Conservation (phyloP, 2,888 invertebrate species). For the Anthoptus insignis region DNA sequence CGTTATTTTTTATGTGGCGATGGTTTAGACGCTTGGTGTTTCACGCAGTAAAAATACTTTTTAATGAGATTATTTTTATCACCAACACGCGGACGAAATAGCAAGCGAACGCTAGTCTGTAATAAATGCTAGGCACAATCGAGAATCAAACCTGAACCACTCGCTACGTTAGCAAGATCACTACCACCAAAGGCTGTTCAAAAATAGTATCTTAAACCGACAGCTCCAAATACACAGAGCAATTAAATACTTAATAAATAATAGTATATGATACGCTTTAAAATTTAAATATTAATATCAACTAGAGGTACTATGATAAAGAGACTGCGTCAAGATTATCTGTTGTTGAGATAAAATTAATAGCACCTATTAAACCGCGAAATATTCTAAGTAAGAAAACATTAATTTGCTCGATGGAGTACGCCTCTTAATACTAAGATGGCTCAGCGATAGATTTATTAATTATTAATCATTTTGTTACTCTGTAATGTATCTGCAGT, state of each 20-base stretch:
- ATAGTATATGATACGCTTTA: conserved; percentile 26
- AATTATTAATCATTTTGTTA: conserved; percentile 56
- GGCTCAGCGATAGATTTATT: conserved; percentile 79
- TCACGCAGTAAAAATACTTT: too few relatives aligned
- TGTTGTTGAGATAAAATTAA: conserved; percentile 84
- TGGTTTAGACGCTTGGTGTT: too few relatives aligned
- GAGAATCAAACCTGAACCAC: too few relatives aligned
- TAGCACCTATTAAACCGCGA: conserved; percentile 81
- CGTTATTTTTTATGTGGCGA: too few relatives aligned
- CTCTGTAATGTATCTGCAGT: conserved; percentile 7
- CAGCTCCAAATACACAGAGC: not conserved
- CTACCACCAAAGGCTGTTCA: too few relatives aligned
- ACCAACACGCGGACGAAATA: too few relatives aligned
- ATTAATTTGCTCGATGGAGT: conserved; percentile 79
- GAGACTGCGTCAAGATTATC: conserved; percentile 56
- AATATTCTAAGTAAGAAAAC: conserved; percentile 82
- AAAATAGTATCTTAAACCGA: not conserved
- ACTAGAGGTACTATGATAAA: conserved; percentile 51
- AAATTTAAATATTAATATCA: conserved; percentile 55
- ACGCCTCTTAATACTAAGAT: conserved; percentile 79
- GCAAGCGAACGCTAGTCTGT: too few relatives aligned
- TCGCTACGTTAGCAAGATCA: too few relatives aligned
- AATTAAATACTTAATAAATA: conserved; percentile 20
- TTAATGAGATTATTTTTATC: too few relatives aligned
- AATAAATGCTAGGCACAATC: too few relatives aligned